Evolutionary conservation across 2,888 invertebrate species (phyloP).

Genomic region (Spilarctia lutea): DNA sequence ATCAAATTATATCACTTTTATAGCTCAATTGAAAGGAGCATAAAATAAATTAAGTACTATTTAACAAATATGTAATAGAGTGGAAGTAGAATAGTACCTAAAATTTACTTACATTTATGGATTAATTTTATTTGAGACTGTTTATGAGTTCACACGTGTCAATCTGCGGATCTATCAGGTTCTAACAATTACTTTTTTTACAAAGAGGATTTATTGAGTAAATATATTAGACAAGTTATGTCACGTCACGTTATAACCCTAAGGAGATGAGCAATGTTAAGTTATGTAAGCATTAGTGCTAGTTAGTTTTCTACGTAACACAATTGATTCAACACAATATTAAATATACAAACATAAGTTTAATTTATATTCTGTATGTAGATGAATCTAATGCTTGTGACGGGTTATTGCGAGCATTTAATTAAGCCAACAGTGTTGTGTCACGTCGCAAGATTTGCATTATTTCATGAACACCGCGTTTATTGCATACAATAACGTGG

Average conservation of each 20-base stretch:
- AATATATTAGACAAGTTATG: background rate
- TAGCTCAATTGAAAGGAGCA: too few relatives aligned
- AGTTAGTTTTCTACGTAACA: background rate
- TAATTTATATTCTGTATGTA: conserved; percentile 16
- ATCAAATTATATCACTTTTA: too few relatives aligned
- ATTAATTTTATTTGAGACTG: too few relatives aligned
- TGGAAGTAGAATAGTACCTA: too few relatives aligned
- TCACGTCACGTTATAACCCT: background rate
- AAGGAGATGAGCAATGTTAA: background rate
- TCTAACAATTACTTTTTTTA: background rate
- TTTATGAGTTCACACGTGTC: too few relatives aligned
- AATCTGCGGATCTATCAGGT: background rate
- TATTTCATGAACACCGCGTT: conserved; percentile 21
- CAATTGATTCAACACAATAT: background rate
- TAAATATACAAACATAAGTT: background rate
- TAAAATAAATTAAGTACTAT: too few relatives aligned
- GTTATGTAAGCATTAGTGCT: background rate
- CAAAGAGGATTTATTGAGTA: background rate
- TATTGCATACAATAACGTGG: conserved; percentile 17
- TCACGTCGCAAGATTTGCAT: conserved; percentile 37
- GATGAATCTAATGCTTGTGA: conserved; percentile 47
- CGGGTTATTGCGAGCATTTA: conserved; percentile 41
- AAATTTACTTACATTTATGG: too few relatives aligned
- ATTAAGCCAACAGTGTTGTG: conserved; percentile 47
- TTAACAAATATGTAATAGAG: too few relatives aligned